Percentiles rank a stretch among this genome's conserved stretches.
Evolutionary conservation across 2,113 vertebrate genomes (phyloP).

Genomic region (Meleagris gallopavo): DNA sequence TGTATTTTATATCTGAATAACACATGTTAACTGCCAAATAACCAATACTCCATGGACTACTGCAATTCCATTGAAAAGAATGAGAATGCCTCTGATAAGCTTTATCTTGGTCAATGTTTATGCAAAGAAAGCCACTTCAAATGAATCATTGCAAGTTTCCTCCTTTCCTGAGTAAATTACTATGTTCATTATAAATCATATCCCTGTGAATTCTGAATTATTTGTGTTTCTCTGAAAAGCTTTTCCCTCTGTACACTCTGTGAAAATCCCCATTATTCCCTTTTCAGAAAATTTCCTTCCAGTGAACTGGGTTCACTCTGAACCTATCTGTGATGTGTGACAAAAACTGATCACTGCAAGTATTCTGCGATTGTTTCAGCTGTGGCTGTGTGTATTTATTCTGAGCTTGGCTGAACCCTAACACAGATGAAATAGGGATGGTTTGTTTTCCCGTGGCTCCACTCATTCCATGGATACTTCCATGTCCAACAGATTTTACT

Average conservation of each 20-base stretch:
- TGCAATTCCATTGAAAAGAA: background rate
- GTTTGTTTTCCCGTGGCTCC: background rate
- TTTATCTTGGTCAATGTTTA: constrained; percentile 45
- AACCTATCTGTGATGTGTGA: background rate
- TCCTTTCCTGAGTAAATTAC: constrained; percentile 4
- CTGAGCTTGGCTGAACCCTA: background rate
- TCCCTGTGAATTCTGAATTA: background rate
- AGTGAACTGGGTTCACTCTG: background rate
- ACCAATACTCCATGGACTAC: background rate
- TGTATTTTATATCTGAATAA: constrained; percentile 9
- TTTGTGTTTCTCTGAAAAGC: constrained; percentile 7
- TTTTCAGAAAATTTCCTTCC: background rate
- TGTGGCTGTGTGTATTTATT: background rate
- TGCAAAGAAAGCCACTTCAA: constrained; percentile 26
- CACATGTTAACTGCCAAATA: background rate
- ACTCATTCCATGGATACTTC: background rate
- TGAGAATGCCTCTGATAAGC: constrained; percentile 41
- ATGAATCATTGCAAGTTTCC: constrained; percentile 35
- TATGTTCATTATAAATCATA: background rate
- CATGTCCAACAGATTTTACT: background rate
- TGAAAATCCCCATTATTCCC: constrained; percentile 8
- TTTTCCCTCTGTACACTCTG: background rate
- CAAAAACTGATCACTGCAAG: background rate
- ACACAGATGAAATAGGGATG: background rate
- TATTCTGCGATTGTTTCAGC: background rate